Evolutionary conservation across 2,797 vertebrate species (phyloP).

Genomic region (Anguilla obscura): DNA sequence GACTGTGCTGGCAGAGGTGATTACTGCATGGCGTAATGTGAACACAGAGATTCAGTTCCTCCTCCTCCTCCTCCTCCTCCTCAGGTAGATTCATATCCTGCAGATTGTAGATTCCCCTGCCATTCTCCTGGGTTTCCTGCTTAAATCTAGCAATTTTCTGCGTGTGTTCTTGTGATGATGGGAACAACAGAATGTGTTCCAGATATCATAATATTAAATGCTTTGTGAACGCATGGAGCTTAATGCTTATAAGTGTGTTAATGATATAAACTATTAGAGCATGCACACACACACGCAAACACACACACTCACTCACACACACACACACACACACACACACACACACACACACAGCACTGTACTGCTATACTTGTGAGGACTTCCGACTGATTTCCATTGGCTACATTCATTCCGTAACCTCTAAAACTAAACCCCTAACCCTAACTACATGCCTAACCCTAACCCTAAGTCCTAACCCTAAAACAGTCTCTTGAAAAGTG

Average conservation of each 20-base stretch:
- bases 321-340: background rate
- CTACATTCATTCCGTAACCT: no score
- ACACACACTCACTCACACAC: background rate
- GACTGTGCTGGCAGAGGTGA: background rate
- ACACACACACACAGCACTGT: background rate
- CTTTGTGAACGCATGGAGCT: background rate
- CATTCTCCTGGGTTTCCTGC: background rate
- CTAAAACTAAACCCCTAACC: no score
- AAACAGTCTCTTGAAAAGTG: no score
- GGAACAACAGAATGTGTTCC: background rate
- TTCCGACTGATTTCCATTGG: no score
- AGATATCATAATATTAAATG: background rate
- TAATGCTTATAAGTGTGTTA: background rate
- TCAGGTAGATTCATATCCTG: background rate
- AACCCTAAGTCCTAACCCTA: no score
- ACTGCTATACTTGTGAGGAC: no score
- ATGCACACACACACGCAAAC: background rate
- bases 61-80: no score
- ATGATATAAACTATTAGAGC: background rate
- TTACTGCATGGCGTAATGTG: background rate
- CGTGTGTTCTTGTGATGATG: background rate
- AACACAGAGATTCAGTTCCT: background rate
- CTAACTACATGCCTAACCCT: no score
- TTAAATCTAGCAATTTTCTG: background rate
- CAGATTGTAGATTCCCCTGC: background rate